Conservation (phyloP, 2,888 invertebrate species). For the Rotaria socialis region DNA sequence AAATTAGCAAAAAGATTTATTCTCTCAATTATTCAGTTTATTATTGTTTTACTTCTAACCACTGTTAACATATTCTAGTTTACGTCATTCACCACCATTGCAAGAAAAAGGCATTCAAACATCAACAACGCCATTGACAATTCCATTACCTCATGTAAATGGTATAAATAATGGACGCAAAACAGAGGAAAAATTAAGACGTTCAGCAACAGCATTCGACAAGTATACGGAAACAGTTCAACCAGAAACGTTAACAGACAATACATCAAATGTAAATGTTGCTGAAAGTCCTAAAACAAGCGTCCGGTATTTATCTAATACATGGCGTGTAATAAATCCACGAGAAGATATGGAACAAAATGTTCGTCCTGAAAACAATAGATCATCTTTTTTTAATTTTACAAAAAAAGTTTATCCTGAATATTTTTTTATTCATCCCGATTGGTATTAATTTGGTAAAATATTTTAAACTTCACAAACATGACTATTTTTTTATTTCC, state of each 20-base stretch:
- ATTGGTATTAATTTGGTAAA: neutral
- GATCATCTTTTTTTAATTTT: constrained; percentile 11
- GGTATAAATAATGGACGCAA: neutral
- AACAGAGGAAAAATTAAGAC: neutral
- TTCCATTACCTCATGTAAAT: neutral
- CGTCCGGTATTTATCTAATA: neutral
- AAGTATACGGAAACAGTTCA: neutral
- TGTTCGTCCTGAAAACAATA: neutral
- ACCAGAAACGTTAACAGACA: neutral
- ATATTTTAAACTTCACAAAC: neutral
- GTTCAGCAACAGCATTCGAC: neutral
- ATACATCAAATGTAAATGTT: neutral
- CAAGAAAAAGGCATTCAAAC: constrained; percentile 24
- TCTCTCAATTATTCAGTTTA: no score
- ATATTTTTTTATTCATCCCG: constrained; percentile 33
- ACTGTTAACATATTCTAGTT: neutral
- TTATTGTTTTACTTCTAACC: no score
- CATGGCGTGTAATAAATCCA: constrained; percentile 36
- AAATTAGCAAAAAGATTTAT: no score
- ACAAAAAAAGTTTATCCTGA: constrained; percentile 37
- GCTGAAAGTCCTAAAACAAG: neutral
- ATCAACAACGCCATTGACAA: neutral
- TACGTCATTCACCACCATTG: neutral
- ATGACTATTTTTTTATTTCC: neutral
- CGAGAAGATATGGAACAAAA: neutral